Base-by-base conservation (phyloP, 92 coral and sea anemone genomes). In the Hydrozoanthus gracilis region DNA sequence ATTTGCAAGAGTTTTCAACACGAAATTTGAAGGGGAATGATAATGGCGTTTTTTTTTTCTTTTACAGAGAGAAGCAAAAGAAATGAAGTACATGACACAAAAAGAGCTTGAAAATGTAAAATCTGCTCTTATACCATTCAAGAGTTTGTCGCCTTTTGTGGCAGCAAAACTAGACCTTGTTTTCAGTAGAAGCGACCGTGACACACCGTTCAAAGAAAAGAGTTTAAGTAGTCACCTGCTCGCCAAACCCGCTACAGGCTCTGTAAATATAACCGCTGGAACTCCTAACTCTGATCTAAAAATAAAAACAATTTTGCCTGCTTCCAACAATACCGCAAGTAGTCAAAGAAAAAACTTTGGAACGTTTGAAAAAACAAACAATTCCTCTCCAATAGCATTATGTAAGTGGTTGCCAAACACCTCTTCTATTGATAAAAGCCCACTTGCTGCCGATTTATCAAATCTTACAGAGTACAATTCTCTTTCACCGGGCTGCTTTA, bases 321-420 rank as follows among this genome's bases (percentile, higher is more conserved):
- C 39, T 27, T 27, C 39, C 39, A 8, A 35, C 27, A 68, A 0
- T 8, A 35, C 11, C 15, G 10, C 13, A 3, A 5, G 13, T 35
- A 39, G 5, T 8, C 10, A 46, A 62, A 44, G 44, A 4, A 87
- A 88, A 5, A 76, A 83, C 52, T 48, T 39, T 5, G 62, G 1
- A 39, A 52, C 84, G 7, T 61, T 83, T 82, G 75, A 51, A 1
- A 72, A 83, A 76, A 83, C 74, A 77, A 76, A 79, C 0, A 58
- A 83, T 8, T 17, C 85, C 69, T 3, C 47, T 16, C 27, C 65
- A 6, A 48, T 8, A 76, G 14, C 47, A 35, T 11, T 14, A 0
- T 18, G 9, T 11, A 4, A 17, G 44, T 16, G 46, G 44, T 9
- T 18, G 4, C 17, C 79, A 17, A 51, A 51, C 12, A 50, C 62